phyloP scores from a whole-genome alignment of 2,797 vertebrate species.

The Miichthys miiuy region DNA sequence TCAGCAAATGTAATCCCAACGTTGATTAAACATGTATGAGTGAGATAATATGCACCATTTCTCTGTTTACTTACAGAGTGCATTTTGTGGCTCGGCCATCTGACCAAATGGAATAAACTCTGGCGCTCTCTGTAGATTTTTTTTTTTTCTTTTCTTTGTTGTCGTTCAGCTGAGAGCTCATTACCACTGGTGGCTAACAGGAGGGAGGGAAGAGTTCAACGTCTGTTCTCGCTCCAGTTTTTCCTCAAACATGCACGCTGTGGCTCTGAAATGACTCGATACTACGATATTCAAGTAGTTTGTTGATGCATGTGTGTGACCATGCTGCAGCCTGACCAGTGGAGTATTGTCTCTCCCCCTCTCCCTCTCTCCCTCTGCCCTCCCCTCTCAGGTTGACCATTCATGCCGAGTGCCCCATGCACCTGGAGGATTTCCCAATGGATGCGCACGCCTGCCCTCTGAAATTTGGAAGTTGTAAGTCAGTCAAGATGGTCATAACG shows the following conservation, averaged over 20 bases:
- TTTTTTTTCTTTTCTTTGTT: background rate
- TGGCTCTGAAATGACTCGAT: background rate
- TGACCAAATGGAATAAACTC: slow-evolving; percentile 51
- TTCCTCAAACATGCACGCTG: background rate
- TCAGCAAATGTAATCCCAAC: slow-evolving; percentile 34
- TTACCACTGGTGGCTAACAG: slow-evolving; percentile 4
- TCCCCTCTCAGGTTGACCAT: slow-evolving; percentile 91
- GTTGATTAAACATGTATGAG: slow-evolving; percentile 61
- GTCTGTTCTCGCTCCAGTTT: slow-evolving; percentile 7
- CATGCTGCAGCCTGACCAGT: slow-evolving; percentile 29
- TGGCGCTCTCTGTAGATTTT: slow-evolving; percentile 14
- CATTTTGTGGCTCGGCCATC: slow-evolving; percentile 19
- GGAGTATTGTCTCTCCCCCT: slow-evolving; percentile 26
- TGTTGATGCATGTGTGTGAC: slow-evolving; percentile 15
- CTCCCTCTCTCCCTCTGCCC: slow-evolving; percentile 28
- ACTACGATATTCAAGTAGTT: background rate
- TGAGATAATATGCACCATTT: slow-evolving; percentile 46
- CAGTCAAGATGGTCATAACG: slow-evolving; percentile 46
- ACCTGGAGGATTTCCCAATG: slow-evolving; percentile 99
- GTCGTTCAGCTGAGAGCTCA: slow-evolving; percentile 35
- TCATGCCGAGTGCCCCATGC: slow-evolving; percentile 98
- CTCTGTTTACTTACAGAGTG: slow-evolving; percentile 36
- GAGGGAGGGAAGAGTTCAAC: background rate
- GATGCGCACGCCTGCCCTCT: slow-evolving; percentile 97
- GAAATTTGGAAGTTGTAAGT: slow-evolving; percentile 99